phyloP scores from a whole-genome alignment of 2,888 invertebrate genomes.

The Sarcophaga caerulescens region DNA sequence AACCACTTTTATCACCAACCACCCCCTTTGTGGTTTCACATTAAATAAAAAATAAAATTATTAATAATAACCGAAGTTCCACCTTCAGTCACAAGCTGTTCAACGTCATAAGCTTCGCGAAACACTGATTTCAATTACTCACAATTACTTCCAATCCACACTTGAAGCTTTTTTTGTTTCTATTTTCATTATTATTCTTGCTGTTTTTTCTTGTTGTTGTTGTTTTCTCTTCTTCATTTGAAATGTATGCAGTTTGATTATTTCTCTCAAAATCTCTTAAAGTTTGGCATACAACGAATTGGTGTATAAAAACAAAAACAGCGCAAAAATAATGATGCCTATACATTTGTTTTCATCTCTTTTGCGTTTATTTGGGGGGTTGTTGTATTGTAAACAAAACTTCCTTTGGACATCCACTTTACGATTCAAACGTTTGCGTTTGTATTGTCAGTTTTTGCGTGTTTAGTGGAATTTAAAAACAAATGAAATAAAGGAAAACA shows the following conservation, averaged over 20 bases:
- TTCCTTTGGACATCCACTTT: constrained; percentile 14
- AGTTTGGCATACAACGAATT: constrained; percentile 41
- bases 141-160: constrained; percentile 51
- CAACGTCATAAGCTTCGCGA: constrained; percentile 46
- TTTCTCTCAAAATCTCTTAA: constrained; percentile 11
- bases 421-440: constrained; percentile 15
- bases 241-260: constrained; percentile 13
- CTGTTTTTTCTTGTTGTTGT: background rate
- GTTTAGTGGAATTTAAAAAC: constrained; percentile 56
- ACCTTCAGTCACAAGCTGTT: constrained; percentile 41
- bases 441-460: constrained; percentile 49
- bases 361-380: constrained; percentile 40
- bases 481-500: constrained; percentile 24
- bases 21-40: constrained; percentile 39
- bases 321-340: constrained; percentile 8
- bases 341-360: background rate
- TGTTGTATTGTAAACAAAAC: constrained; percentile 54
- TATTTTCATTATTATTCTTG: background rate
- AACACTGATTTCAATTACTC: constrained; percentile 57
- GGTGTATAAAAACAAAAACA: constrained; percentile 59
- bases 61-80: constrained; percentile 9
- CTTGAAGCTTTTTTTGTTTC: constrained; percentile 52
- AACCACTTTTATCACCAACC: constrained; percentile 46
- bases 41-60: constrained; percentile 26
- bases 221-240: constrained; percentile 16